Percentiles rank a stretch among this genome's conserved stretches.
These are phyloP conservation scores for Pocillopora verrucosa DNA, from an alignment of 64 coral and sea anemone species.

Conservation along the genomic window DNA sequence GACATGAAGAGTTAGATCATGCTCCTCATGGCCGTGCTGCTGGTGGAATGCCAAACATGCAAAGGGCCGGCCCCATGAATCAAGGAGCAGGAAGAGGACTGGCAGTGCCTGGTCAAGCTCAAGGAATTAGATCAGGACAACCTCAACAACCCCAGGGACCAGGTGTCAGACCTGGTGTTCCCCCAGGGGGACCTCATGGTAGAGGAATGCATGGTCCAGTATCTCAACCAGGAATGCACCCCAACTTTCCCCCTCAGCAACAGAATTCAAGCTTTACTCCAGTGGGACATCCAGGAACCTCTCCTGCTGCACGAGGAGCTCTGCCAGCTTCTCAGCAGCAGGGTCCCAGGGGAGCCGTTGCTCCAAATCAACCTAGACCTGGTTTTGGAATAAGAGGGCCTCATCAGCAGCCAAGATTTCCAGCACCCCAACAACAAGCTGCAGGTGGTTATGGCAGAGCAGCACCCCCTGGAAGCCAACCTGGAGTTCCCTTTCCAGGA, in stretches of 20 bases:
- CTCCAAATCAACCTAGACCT: conserved; percentile 48
- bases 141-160: conserved; percentile 46
- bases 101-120: conserved; percentile 25
- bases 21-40: conserved; percentile 10
- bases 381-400: conserved; percentile 43
- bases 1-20: conserved; percentile 60
- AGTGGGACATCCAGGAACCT: conserved; percentile 20
- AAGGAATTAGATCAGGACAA: conserved; percentile 36
- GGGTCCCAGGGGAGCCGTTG: conserved; percentile 29
- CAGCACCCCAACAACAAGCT: conserved; percentile 48
- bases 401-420: conserved; percentile 45
- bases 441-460: conserved; percentile 48
- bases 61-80: conserved; percentile 49
- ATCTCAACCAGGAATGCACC: conserved; percentile 18
- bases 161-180: conserved; percentile 44
- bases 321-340: conserved; percentile 37
- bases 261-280: conserved; percentile 36
- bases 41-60: conserved; percentile 31
- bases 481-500: conserved; percentile 12
- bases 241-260: conserved; percentile 21
- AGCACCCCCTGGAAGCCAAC: conserved; percentile 38
- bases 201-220: conserved; percentile 24
- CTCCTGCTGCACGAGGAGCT: conserved; percentile 36
- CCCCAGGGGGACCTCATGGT: conserved; percentile 5
- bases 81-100: conserved; percentile 62